Evolutionary conservation across 2,113 vertebrate genomes (phyloP).

Genomic region (Abramis brama): DNA sequence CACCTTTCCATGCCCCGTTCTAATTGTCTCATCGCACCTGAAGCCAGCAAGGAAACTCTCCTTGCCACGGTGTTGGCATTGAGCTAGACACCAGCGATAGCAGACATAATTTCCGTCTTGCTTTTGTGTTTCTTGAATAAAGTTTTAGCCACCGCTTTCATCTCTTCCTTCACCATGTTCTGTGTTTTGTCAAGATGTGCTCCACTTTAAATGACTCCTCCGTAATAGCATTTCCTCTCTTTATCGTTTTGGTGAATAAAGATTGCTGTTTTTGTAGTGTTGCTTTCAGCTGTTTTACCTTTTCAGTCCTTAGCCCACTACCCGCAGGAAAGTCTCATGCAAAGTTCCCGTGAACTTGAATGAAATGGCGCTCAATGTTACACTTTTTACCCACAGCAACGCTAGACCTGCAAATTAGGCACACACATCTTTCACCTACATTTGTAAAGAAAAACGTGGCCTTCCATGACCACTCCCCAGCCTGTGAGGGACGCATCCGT

Average conservation of each 20-base stretch:
- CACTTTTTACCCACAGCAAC: not conserved
- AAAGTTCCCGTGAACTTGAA: not conserved
- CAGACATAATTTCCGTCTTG: constrained; percentile 40
- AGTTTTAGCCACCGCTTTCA: not conserved
- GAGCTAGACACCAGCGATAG: constrained; percentile 41
- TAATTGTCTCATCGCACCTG: constrained; percentile 8
- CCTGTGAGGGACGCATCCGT: no score
- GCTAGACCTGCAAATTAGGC: not conserved
- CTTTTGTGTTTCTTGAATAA: constrained; percentile 33
- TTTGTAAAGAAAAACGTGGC: no score
- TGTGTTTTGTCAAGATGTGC: not conserved
- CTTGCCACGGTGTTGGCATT: constrained; percentile 31
- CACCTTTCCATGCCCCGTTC: constrained; percentile 15
- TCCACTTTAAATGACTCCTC: constrained; percentile 15
- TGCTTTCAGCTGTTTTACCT: constrained; percentile 1
- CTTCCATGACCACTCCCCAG: no score
- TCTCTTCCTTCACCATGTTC: constrained; percentile 30
- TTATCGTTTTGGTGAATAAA: not conserved
- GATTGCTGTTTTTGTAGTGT: not conserved
- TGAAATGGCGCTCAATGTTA: not conserved
- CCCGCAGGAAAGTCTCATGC: not conserved
- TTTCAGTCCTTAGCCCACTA: not conserved
- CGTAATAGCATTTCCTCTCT: not conserved
- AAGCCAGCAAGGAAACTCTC: constrained; percentile 28
- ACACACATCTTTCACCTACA: no score